Percentiles rank a stretch among this genome's conserved stretches.
phyloP scores from a whole-genome alignment of 2,888 invertebrate species.

The Pyrochroa serraticornis region DNA sequence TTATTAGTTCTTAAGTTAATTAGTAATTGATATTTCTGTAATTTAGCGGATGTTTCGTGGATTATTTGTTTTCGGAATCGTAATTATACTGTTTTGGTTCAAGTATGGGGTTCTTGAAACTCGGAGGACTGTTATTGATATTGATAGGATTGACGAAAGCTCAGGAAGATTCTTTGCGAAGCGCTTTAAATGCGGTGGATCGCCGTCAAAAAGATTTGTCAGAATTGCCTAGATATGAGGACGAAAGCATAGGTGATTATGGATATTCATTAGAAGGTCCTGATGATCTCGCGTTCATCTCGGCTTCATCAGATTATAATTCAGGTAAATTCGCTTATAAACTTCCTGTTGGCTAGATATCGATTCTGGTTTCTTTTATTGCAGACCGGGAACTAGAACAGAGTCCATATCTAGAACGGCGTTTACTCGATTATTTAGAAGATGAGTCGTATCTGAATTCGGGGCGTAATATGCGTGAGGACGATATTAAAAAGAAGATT shows the following conservation, averaged over 20 bases:
- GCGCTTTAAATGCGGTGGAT: slow-evolving; percentile 58
- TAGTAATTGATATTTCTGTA: too few relatives aligned
- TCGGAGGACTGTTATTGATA: slow-evolving; percentile 23
- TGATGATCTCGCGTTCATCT: slow-evolving; percentile 42
- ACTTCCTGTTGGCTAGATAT: background rate
- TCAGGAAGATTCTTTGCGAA: slow-evolving; percentile 57
- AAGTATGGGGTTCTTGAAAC: slow-evolving; percentile 23
- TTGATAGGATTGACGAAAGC: slow-evolving; percentile 26
- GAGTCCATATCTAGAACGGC: slow-evolving; percentile 24
- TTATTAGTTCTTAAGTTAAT: too few relatives aligned
- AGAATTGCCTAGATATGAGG: slow-evolving; percentile 39
- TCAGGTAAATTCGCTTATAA: slow-evolving; percentile 12
- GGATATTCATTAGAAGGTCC: slow-evolving; percentile 41
- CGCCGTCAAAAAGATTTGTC: slow-evolving; percentile 56
- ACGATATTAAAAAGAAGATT: slow-evolving; percentile 52
- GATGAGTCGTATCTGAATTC: slow-evolving; percentile 37
- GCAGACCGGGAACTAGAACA: slow-evolving; percentile 21
- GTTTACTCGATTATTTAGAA: slow-evolving; percentile 43
- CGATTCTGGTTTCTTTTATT: slow-evolving; percentile 5
- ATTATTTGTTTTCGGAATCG: too few relatives aligned
- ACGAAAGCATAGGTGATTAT: slow-evolving; percentile 37
- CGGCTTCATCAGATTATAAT: slow-evolving; percentile 32
- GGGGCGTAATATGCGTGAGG: slow-evolving; percentile 24
- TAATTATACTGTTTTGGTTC: slow-evolving; percentile 9
- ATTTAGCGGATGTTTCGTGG: too few relatives aligned